Evolutionary conservation across 1,140 invertebrate species (phyloP).

Genomic region (Nasonia vitripennis): DNA sequence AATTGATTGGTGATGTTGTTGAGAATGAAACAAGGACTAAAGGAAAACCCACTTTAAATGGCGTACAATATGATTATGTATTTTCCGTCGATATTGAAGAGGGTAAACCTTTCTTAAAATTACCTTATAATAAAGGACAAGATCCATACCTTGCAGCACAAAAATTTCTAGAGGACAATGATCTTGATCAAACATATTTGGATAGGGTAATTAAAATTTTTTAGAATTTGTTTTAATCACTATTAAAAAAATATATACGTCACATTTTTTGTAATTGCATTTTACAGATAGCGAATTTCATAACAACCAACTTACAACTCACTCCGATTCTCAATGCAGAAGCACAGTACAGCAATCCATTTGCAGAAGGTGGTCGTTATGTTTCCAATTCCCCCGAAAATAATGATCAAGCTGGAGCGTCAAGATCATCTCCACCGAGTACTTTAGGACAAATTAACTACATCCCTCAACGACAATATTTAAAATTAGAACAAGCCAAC

Average conservation of each 20-base stretch:
- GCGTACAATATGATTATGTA: conserved; percentile 95
- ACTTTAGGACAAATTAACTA: conserved; percentile 58
- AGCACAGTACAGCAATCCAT: conserved; percentile 83
- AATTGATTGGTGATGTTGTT: conserved; percentile 91
- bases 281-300: conserved; percentile 92
- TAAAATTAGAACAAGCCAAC: conserved; percentile 83
- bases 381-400: conserved; percentile 73
- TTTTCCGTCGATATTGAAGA: conserved; percentile 96
- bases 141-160: conserved; percentile 93
- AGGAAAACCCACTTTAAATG: conserved; percentile 87
- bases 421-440: conserved; percentile 55
- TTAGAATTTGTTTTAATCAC: neutral
- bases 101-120: conserved; percentile 88
- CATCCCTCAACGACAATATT: conserved; percentile 69
- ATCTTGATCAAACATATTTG: conserved; percentile 89
- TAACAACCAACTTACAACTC: conserved; percentile 83
- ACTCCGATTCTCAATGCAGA: conserved; percentile 63
- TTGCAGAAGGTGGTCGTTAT: conserved; percentile 86
- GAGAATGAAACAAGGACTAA: conserved; percentile 80
- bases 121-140: conserved; percentile 92
- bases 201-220: conserved; percentile 82
- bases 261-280: neutral
- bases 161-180: conserved; percentile 92
- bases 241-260: neutral
- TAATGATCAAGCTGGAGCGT: conserved; percentile 55